Base-by-base conservation (phyloP, 2,113 vertebrate species). In the Aspiorhynchus laticeps region DNA sequence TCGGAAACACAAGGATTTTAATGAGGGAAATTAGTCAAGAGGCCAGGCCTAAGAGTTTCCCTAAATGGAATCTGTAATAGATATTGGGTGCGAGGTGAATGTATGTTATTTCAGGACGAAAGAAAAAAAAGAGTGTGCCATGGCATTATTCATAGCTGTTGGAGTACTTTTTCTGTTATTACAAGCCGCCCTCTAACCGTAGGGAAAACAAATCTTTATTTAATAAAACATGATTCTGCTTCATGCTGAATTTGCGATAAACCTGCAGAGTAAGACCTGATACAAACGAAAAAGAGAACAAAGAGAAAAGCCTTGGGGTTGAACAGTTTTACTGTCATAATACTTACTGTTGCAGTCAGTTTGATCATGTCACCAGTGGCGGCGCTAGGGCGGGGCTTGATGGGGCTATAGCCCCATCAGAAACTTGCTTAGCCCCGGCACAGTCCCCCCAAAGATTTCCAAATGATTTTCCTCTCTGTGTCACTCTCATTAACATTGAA, bases 1-100 rank as follows among this genome's bases (percentile, higher is more conserved):
- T 69, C 31, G 1, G 78, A 80, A 84, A 84, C 77, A 65, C n/a
- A 81, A 36, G 51, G 56, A 81, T 81, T 81, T 81, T 69, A 80
- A 86, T 56, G 48, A 81, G 77, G n/a, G 26, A 61, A 59, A 86
- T 80, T 51, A 83, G 61, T 69, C 61, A 33, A 83, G 79, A 81
- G 79, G 59, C n/a, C 36, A 81, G 8, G 36, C 36, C n/a, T 46
- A 26, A 65, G 59, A 65, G n/a, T 63, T 65, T 81, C 8, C 12
- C 38, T 81, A 43, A 81, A 81, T 46, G n/a, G 36, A 81, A 81
- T 81, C 59, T 26, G 38, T 81, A 81, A 46, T 10, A 65, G 56
- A 81, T 63, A 81, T 33, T 81, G 33, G 14, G 59, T 63, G 8
- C 8, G 1, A 31, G 24, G 36, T 65, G 15, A 65, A 38, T 53